These are phyloP conservation scores for Astyanax mexicanus DNA, from an alignment of 2,797 vertebrate genomes.

Conservation along the genomic window DNA sequence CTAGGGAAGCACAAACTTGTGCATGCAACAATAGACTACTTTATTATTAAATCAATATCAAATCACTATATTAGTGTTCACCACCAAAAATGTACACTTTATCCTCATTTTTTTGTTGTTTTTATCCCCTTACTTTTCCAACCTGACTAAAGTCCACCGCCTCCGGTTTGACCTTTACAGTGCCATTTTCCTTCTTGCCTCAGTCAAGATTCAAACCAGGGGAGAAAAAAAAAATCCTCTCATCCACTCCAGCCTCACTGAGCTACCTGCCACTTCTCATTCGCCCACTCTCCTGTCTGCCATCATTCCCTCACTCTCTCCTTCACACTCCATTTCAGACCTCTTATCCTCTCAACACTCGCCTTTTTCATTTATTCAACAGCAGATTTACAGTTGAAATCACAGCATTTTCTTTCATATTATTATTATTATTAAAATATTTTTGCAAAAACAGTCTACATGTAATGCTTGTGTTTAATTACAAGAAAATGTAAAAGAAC, in stretches of 20 bases:
- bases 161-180: slow-evolving; percentile 21
- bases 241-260: not conserved
- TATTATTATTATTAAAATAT: too few relatives aligned
- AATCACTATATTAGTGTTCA: too few relatives aligned
- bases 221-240: not conserved
- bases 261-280: not conserved
- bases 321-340: not conserved
- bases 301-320: not conserved
- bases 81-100: not conserved
- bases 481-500: too few relatives aligned
- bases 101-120: not conserved
- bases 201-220: not conserved
- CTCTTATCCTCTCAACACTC: not conserved
- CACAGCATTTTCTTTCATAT: too few relatives aligned
- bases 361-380: not conserved
- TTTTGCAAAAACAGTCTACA: too few relatives aligned
- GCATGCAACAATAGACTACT: too few relatives aligned
- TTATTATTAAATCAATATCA: too few relatives aligned
- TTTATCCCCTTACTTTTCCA: not conserved
- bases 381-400: too few relatives aligned
- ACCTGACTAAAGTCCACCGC: not conserved
- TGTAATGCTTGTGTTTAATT: too few relatives aligned
- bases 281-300: not conserved
- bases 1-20: too few relatives aligned
- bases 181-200: not conserved